Evolutionary conservation across 2,113 vertebrate genomes (phyloP), one percentile per base, ranked within the genome.

Genomic region (Steatornis caripensis): DNA sequence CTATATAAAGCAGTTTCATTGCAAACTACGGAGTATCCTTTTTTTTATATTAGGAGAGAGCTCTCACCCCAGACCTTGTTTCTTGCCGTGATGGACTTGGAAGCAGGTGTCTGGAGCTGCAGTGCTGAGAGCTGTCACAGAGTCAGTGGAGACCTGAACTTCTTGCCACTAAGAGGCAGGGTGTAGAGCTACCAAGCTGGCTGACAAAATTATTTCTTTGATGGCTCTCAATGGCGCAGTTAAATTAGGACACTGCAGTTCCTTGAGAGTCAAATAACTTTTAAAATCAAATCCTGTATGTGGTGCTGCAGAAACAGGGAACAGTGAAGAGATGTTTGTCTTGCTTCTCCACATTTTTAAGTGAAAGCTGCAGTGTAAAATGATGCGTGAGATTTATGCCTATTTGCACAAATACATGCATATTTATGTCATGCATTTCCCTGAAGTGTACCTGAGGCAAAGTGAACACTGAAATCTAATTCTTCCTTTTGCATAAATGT

Each of bases 391-490:
- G 32, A 46, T 74, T 94, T 92, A n/a, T 83, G 58, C 29, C 27
- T 91, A 21, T 91, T 85, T 94, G 76, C 75, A 71, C 60, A 94
- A 88, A 77, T 68, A 68, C 53, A 84, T 77, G 55, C 46, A 90
- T 93, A 93, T 91, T 91, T 68, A 69, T 85, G 60, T 57, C 5
- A 15, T 24, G 12, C 32, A 2, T 85, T 89, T 93, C 48, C 55
- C 23, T 87, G 68, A 95, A 97, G 81, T 69, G 70, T 77, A 96
- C 79, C 51, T 77, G 43, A 60, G 78, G 93, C 88, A 90, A 80
- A 54, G 15, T 18, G 53, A 82, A 89, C 0, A 6, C 51, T 66
- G 86, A 89, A 89, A 80, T 65, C 43, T 87, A 72, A 84, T 46
- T 82, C 29, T 80, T 57, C 34, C 48, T 82, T 76, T 93, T 93